A percentile compares a stretch with the other conserved stretches of the same genome.
Conservation (phyloP, 2,113 vertebrate genomes). For the Periophthalmodon schlosseri region DNA sequence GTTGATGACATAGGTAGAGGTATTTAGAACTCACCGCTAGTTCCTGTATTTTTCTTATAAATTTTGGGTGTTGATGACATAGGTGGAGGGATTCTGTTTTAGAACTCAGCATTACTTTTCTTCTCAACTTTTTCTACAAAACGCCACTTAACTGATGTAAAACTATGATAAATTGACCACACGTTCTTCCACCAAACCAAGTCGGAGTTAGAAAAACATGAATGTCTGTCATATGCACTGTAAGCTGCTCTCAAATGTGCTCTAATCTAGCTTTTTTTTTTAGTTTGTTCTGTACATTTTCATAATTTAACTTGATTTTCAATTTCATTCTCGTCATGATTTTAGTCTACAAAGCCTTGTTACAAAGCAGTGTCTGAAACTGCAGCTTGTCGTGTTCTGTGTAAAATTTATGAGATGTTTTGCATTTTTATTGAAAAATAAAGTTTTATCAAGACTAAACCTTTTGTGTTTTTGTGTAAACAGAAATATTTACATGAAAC, state of each 20-base stretch:
- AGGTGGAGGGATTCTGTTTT: too few species aligned
- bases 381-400: not conserved
- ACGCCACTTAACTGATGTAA: too few species aligned
- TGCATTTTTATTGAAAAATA: constrained; percentile 7
- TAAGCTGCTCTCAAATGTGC: not conserved
- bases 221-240: not conserved
- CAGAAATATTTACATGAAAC: too few species aligned
- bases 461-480: not conserved
- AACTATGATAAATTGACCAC: too few species aligned
- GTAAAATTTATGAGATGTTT: not conserved
- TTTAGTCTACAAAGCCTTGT: not conserved
- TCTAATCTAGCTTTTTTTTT: not conserved
- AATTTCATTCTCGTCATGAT: not conserved
- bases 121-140: too few species aligned
- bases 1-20: too few species aligned
- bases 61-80: too few species aligned
- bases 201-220: too few species aligned
- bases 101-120: too few species aligned
- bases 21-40: too few species aligned
- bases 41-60: too few species aligned
- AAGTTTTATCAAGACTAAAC: not conserved
- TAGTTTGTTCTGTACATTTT: not conserved
- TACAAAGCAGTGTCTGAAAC: not conserved
- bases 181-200: too few species aligned
- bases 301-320: not conserved